Evolutionary conservation across 53 echinoderm and acorn worm genomes (phyloP), one percentile per base, ranked within the genome.

Genomic region (Temnopleurus reevesii): DNA sequence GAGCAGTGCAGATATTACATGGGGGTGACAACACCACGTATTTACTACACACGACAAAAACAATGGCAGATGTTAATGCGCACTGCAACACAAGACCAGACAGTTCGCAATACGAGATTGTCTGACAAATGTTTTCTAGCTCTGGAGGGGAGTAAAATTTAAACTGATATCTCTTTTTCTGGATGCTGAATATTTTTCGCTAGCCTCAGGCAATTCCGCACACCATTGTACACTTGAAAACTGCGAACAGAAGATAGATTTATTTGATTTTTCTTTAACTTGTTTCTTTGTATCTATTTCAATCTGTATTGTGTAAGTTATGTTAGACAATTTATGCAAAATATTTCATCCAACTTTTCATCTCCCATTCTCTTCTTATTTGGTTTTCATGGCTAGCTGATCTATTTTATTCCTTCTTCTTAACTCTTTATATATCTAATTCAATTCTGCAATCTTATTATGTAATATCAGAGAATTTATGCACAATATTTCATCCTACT

Each of bases 1-100:
- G 88, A 66, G 88, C 88, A 85, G 86, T 85, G 86, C 86, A 45
- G 85, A 85, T 85, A 85, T 87, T 87, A 87, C 71, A 66, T 66
- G 4, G 65, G 65, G 53, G 71, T 87, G 88, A 87, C 71, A 63
- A 30, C 61, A 64, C 64, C 47, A 51, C 45, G 88, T 66, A 87
- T 87, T 85, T 85, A 59, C 88, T 66, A 66, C 46, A 18, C 27
- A n/a, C 66, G 88, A 53, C 66, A 87, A 87, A 87, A 87, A 87
- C 88, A 87, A 47, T 51, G 88, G 65, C 88, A 87, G 88, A 87
- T 87, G 88, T 87, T 87, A 87, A 47, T 51, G 71, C 34, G 36
- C 21, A 29, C 38, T 38, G 82, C 55, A 27, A 79, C 30, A 19
- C 49, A 8, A 79, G 29, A 18, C 23, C 71, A 21, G 21, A 71